These are phyloP conservation scores for Holothuria scabra DNA, from an alignment of 53 echinoderm and acorn worm species.

Conservation along the genomic window DNA sequence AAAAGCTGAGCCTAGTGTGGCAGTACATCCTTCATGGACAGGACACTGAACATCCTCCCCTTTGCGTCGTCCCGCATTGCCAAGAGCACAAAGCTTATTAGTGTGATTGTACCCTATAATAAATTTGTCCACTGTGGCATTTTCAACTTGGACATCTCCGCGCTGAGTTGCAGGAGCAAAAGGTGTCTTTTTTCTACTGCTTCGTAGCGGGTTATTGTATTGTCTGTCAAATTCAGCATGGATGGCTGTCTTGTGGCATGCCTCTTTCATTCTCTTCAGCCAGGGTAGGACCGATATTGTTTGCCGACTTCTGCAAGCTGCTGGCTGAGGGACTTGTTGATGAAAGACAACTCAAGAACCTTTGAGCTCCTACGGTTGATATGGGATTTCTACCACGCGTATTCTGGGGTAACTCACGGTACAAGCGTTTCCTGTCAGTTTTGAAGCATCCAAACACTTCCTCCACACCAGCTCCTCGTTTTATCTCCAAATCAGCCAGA, in stretches of 20 bases:
- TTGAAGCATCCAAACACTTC: constrained; percentile 4
- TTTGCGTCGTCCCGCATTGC: background rate
- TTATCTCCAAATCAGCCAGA: background rate
- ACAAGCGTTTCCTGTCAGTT: background rate
- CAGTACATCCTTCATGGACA: background rate
- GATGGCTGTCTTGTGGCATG: constrained; percentile 15
- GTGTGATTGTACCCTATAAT: constrained; percentile 32
- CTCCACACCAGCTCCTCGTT: background rate
- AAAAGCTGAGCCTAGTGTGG: background rate
- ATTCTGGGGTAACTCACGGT: background rate
- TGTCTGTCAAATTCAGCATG: constrained; percentile 50
- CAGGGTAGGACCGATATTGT: constrained; percentile 9
- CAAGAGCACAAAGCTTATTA: constrained; percentile 41
- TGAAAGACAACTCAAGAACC: background rate
- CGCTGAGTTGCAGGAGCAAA: constrained; percentile 63
- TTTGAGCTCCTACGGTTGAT: background rate
- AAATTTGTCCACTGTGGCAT: constrained; percentile 20
- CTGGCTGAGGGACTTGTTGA: background rate
- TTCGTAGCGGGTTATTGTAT: constrained; percentile 44
- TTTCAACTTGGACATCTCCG: constrained; percentile 45
- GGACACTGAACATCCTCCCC: background rate
- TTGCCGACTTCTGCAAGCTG: constrained; percentile 1
- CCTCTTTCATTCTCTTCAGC: constrained; percentile 36
- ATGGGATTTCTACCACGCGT: background rate
- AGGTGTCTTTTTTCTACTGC: constrained; percentile 18